Evolutionary conservation across 2,113 vertebrate species (phyloP).

Genomic region (Dromaius novaehollandiae): DNA sequence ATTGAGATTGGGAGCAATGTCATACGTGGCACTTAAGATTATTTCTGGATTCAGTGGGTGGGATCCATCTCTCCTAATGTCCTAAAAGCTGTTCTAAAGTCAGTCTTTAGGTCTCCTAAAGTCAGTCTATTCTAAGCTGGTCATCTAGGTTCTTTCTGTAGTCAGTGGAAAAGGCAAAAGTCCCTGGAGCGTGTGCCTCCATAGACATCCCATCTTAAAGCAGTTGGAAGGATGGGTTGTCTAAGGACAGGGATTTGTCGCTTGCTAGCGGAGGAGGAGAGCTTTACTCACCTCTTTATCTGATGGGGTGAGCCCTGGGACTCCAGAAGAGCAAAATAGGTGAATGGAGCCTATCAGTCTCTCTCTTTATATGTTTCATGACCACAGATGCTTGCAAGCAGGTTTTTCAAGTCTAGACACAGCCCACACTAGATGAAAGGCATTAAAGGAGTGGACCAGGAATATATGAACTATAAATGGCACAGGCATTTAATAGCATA

Average conservation of each 20-base stretch:
- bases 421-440: not conserved
- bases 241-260: not conserved
- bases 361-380: not conserved
- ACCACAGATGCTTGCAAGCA: not conserved
- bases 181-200: not conserved
- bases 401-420: slow-evolving; percentile 14
- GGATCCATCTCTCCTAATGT: not conserved
- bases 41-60: not conserved
- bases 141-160: not conserved
- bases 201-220: not conserved
- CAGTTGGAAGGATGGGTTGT: not conserved
- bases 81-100: not conserved
- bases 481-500: not conserved
- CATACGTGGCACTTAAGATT: not conserved
- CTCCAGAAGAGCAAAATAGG: not conserved
- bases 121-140: not conserved
- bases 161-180: not conserved
- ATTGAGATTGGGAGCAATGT: not conserved
- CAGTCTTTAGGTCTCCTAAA: not conserved
- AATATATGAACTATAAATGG: not conserved
- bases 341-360: not conserved
- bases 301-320: not conserved
- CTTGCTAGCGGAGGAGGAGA: not conserved
- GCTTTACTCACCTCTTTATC: not conserved
- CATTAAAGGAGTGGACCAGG: not conserved